Evolutionary conservation across 2,113 vertebrate genomes (phyloP).

Genomic region (Corythaeola cristata): DNA sequence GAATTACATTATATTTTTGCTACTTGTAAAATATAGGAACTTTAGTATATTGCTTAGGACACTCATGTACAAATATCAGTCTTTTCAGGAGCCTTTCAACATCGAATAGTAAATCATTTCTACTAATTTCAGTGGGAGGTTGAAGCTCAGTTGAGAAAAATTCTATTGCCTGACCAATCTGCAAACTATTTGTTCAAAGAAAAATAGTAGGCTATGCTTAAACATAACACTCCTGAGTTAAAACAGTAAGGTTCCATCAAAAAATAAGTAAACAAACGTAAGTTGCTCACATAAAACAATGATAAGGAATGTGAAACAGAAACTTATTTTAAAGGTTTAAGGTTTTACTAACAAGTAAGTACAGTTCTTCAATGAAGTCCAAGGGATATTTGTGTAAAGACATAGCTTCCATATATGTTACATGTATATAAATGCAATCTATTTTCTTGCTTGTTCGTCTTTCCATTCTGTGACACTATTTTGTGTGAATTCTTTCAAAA

Average conservation of each 20-base stretch:
- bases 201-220: not conserved
- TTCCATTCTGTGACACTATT: not conserved
- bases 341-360: not conserved
- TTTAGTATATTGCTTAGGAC: not conserved
- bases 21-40: not conserved
- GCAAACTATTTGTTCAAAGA: not conserved
- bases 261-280: not conserved
- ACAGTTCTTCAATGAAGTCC: not conserved
- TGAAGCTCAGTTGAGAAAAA: not conserved
- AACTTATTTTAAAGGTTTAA: not conserved
- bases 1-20: not conserved
- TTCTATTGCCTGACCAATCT: not conserved
- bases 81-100: not conserved
- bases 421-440: not conserved
- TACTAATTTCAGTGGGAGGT: rapidly evolving
- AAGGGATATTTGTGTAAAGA: not conserved
- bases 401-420: not conserved
- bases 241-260: not conserved
- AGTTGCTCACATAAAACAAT: not conserved
- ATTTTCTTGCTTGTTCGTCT: not conserved
- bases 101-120: not conserved
- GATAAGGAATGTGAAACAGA: not conserved
- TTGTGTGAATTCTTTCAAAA: not conserved
- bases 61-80: not conserved
- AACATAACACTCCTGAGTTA: not conserved